Evolutionary conservation across 1,140 invertebrate genomes (phyloP).

Genomic region (Drosophila burlai): DNA sequence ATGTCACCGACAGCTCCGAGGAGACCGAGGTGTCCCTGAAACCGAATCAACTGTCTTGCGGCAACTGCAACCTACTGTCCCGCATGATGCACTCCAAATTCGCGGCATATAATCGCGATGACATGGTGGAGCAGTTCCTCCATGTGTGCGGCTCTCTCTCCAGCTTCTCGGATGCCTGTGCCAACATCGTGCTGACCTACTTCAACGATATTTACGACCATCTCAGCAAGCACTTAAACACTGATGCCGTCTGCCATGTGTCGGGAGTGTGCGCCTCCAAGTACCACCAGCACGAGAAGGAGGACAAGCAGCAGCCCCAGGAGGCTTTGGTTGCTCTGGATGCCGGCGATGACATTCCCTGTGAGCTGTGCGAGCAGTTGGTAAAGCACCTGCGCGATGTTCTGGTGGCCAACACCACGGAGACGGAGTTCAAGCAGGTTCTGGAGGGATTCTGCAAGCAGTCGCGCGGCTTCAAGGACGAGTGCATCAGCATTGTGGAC

Average conservation of each 20-base stretch:
- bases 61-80: conserved; percentile 87
- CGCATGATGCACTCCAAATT: conserved; percentile 87
- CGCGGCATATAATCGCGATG: conserved; percentile 86
- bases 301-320: conserved; percentile 77
- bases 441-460: conserved; percentile 92
- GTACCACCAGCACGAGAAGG: conserved; percentile 88
- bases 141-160: conserved; percentile 88
- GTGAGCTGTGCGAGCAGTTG: conserved; percentile 93
- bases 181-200: conserved; percentile 89
- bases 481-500: conserved; percentile 90
- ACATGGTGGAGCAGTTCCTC: conserved; percentile 87
- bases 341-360: conserved; percentile 89
- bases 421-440: conserved; percentile 92
- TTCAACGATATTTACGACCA: conserved; percentile 89
- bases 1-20: conserved; percentile 20
- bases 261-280: conserved; percentile 89
- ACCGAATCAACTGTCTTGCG: conserved; percentile 83
- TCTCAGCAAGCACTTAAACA: conserved; percentile 88
- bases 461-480: conserved; percentile 88
- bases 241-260: conserved; percentile 90
- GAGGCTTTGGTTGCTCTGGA: conserved; percentile 86
- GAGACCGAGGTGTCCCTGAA: conserved; percentile 19
- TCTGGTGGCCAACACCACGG: conserved; percentile 93
- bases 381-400: conserved; percentile 92
- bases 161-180: conserved; percentile 92